Conservation (phyloP, 2,113 vertebrate species). For the Vidua chalybeata region DNA sequence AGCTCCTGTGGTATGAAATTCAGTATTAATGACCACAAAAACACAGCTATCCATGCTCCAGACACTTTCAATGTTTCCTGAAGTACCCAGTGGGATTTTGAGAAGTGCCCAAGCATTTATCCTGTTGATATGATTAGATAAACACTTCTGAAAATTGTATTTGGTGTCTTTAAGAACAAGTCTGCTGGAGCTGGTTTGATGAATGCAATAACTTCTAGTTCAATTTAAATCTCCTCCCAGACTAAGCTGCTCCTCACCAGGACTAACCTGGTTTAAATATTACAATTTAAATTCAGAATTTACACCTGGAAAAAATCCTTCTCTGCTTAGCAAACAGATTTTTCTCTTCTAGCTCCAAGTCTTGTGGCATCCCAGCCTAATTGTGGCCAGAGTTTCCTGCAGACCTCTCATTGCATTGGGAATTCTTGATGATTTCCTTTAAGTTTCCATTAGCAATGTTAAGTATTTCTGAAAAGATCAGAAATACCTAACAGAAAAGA, state of each 20-base stretch:
- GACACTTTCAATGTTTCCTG: background rate
- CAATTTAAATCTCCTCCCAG: background rate
- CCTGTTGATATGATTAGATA: background rate
- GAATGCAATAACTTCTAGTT: background rate
- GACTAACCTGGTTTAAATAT: background rate
- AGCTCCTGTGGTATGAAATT: background rate
- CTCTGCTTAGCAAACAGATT: background rate
- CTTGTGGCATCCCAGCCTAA: background rate
- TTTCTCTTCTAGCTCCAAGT: background rate
- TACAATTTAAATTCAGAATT: background rate
- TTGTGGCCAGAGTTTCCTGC: background rate
- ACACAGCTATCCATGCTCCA: background rate
- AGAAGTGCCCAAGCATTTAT: background rate
- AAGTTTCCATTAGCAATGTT: accelerated
- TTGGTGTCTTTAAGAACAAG: background rate
- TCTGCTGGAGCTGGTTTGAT: background rate
- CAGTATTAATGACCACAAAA: background rate
- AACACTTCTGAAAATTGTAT: background rate
- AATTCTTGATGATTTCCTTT: background rate
- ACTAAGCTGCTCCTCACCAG: background rate
- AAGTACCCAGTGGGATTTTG: background rate
- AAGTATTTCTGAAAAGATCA: no score
- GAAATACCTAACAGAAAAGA: background rate
- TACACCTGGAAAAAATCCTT: background rate
- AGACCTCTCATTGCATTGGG: background rate